A percentile compares a stretch with the other conserved stretches of the same genome.
These are phyloP conservation scores for Apteryx mantelli DNA, from an alignment of 2,113 vertebrate genomes.

Conservation along the genomic window DNA sequence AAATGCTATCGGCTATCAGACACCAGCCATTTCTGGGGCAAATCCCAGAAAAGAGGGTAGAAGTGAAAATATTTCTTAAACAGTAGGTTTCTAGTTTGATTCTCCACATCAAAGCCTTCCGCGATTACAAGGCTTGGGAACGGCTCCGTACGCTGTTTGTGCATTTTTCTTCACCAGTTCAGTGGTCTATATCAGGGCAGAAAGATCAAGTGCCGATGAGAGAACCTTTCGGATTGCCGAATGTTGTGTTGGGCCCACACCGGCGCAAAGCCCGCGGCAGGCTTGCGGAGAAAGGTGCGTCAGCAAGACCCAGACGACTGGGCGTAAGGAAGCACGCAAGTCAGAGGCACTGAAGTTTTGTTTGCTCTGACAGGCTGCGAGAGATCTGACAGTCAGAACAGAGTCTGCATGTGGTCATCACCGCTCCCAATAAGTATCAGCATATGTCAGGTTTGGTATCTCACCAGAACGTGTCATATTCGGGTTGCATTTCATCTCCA, in stretches of 20 bases:
- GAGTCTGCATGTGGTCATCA: background rate
- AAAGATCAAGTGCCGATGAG: background rate
- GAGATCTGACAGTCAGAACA: background rate
- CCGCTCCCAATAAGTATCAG: background rate
- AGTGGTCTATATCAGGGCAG: background rate
- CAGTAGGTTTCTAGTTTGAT: background rate
- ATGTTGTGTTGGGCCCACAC: background rate
- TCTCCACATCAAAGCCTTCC: background rate
- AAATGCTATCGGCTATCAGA: constrained; percentile 31
- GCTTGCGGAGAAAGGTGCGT: background rate
- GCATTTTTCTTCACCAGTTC: background rate
- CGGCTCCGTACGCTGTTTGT: fast-evolving
- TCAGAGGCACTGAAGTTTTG: background rate
- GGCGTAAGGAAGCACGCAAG: background rate
- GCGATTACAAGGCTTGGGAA: fast-evolving
- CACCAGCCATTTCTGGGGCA: background rate
- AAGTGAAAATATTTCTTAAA: background rate
- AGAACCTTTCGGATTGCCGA: background rate
- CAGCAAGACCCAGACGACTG: background rate
- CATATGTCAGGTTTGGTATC: background rate
- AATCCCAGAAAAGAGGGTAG: background rate
- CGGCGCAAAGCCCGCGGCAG: background rate
- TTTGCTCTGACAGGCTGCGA: background rate
- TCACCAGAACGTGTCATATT: background rate
- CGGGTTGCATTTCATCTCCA: background rate